phyloP scores from a whole-genome alignment of 2,888 invertebrate species.

The Drosophila lutescens region DNA sequence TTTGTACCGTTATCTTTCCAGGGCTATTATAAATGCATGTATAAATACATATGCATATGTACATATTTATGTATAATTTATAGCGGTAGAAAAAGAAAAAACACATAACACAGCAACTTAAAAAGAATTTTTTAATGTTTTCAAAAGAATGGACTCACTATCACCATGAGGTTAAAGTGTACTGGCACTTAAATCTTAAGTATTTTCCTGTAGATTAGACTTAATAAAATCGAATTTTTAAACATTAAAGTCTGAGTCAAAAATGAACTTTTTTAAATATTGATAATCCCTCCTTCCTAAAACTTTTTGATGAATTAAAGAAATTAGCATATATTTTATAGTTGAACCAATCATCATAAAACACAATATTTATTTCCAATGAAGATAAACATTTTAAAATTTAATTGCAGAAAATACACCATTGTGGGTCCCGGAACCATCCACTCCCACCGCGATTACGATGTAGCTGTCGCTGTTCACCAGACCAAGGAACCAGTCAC shows the following conservation, averaged over 20 bases:
- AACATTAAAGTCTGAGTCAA: neutral
- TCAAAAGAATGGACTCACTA: constrained; percentile 2
- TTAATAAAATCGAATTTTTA: neutral
- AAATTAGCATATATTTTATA: no score
- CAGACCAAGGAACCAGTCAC: constrained; percentile 69
- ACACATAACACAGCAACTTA: neutral
- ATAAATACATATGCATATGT: constrained; percentile 18
- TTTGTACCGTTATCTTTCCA: constrained; percentile 39
- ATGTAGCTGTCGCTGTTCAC: constrained; percentile 89
- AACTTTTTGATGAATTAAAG: no score
- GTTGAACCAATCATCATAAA: no score
- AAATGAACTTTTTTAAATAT: neutral
- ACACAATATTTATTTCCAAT: neutral
- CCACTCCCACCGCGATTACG: constrained; percentile 92
- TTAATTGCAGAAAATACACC: constrained; percentile 86
- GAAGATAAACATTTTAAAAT: neutral
- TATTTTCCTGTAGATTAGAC: neutral
- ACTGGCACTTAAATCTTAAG: neutral
- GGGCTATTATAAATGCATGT: constrained; percentile 24
- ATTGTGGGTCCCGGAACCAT: constrained; percentile 92
- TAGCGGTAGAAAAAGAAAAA: neutral
- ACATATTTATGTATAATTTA: neutral
- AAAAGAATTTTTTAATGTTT: constrained; percentile 1
- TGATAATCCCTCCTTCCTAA: neutral
- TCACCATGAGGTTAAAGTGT: constrained; percentile 10